These are phyloP conservation scores for Cheumatopsyche charites DNA, from an alignment of 1,140 invertebrate species.

Conservation along the genomic window DNA sequence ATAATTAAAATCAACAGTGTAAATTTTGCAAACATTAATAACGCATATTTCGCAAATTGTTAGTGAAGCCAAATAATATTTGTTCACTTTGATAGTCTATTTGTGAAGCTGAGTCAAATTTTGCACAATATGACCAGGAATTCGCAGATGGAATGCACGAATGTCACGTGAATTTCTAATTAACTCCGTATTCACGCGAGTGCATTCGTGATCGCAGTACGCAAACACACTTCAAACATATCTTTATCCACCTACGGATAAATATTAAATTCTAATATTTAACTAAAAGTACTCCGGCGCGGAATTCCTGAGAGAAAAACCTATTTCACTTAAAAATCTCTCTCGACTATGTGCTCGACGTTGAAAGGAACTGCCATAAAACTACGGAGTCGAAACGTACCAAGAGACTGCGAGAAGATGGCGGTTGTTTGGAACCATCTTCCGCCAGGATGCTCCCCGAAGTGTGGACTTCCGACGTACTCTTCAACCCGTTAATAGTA, in stretches of 20 bases:
- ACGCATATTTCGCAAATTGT: no score
- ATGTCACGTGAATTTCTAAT: slow-evolving; percentile 22
- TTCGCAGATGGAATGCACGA: not conserved
- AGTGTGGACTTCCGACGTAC: slow-evolving; percentile 13
- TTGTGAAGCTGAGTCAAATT: not conserved
- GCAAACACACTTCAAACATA: not conserved
- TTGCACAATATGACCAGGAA: not conserved
- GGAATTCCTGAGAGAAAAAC: no score
- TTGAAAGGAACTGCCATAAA: slow-evolving; percentile 8
- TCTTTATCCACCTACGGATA: no score
- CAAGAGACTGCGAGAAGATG: not conserved
- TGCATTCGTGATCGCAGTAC: not conserved
- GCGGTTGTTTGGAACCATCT: slow-evolving; percentile 14
- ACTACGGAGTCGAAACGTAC: slow-evolving; percentile 1
- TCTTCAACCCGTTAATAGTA: slow-evolving; percentile 20
- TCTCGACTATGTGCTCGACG: no score
- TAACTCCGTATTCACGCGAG: not conserved
- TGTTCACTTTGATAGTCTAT: not conserved
- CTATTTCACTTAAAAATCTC: no score
- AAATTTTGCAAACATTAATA: no score
- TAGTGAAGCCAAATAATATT: not conserved
- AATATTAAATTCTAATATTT: not conserved
- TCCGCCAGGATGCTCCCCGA: slow-evolving; percentile 10
- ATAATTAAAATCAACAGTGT: no score
- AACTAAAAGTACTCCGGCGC: not conserved